Evolutionary conservation across 2,888 invertebrate species (phyloP).

Genomic region (Willowsia nigromaculata): DNA sequence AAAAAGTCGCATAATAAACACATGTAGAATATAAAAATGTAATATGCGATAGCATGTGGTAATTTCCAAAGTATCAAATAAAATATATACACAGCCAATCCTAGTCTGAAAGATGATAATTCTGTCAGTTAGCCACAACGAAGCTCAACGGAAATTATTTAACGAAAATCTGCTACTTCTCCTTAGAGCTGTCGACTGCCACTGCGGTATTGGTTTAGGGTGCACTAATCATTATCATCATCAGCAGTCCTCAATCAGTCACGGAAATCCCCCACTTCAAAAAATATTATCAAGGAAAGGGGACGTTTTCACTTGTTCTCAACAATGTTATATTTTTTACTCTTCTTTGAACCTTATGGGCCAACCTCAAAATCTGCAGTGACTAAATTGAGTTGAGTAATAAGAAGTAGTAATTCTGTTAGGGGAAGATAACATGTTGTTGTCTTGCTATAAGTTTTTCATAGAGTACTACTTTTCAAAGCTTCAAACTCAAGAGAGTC

Average conservation of each 20-base stretch:
- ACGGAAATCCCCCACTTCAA: conserved; percentile 60
- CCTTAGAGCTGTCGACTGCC: neutral
- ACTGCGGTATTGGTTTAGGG: conserved; percentile 15
- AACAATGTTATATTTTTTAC: conserved; percentile 28
- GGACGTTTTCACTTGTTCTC: conserved; percentile 46
- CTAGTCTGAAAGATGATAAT: conserved; percentile 16
- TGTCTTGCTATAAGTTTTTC: neutral
- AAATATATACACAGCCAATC: no score
- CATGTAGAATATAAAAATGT: neutral
- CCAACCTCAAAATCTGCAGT: neutral
- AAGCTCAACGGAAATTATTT: conserved; percentile 44
- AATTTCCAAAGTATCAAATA: no score
- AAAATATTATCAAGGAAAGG: conserved; percentile 50
- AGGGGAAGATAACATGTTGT: neutral
- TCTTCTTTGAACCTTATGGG: neutral
- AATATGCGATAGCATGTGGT: neutral
- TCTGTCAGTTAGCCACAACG: neutral
- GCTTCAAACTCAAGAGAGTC: neutral
- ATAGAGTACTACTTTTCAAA: neutral
- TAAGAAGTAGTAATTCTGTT: neutral
- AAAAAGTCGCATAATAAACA: conserved; percentile 19
- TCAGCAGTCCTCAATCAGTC: conserved; percentile 46
- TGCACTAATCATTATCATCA: neutral
- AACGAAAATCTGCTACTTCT: neutral
- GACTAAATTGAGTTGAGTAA: conserved; percentile 15